Evolutionary conservation across 2,113 vertebrate genomes (phyloP).

Genomic region (Phalacrocorax carbo): DNA sequence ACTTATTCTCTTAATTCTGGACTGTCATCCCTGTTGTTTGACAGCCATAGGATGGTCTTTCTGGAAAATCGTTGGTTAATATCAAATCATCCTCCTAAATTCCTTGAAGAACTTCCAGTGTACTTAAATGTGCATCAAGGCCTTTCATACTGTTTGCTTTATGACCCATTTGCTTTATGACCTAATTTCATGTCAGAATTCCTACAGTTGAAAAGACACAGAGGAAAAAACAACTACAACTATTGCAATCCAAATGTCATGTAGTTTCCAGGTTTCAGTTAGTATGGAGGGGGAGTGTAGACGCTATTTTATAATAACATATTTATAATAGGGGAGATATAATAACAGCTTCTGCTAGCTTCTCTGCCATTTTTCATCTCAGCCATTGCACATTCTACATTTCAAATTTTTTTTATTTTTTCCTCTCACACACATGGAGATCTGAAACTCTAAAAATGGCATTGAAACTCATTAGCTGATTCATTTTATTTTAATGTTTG

Average conservation of each 20-base stretch:
- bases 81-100: neutral
- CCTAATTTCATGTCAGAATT: neutral
- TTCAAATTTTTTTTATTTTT: neutral
- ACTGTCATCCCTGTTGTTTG: neutral
- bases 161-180: neutral
- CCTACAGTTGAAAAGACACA: neutral
- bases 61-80: neutral
- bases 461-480: neutral
- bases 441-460: neutral
- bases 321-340: no score
- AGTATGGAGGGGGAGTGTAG: neutral
- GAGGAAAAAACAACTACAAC: neutral
- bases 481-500: neutral
- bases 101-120: neutral
- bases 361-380: neutral
- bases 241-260: neutral
- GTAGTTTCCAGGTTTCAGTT: neutral
- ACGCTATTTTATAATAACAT: neutral
- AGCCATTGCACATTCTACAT: neutral
- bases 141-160: neutral
- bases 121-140: neutral
- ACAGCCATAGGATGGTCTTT: neutral
- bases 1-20: neutral
- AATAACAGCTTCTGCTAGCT: neutral
- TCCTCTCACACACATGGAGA: neutral